Conservation (phyloP, 2,797 vertebrate genomes). For the Arrhamphus sclerolepis region DNA sequence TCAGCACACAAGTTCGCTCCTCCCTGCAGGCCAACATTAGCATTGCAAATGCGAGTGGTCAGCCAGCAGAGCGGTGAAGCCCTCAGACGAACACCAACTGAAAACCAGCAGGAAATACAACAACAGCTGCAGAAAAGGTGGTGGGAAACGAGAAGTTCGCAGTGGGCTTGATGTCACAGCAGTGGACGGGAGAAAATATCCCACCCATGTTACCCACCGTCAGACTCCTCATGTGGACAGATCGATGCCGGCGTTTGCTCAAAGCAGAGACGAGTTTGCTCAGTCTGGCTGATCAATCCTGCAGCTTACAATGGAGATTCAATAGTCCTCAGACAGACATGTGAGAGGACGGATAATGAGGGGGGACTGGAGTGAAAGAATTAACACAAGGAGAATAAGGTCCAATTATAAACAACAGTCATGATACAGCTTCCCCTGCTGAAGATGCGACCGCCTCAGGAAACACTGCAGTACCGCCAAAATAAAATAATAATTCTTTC, state of each 20-base stretch:
- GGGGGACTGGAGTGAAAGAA: neutral
- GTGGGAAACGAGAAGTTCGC: constrained; percentile 24
- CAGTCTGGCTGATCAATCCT: constrained; percentile 38
- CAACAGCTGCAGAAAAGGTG: constrained; percentile 3
- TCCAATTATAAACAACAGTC: neutral
- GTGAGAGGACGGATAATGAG: neutral
- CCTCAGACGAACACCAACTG: constrained; percentile 29
- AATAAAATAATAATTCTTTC: no score
- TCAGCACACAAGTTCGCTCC: constrained; percentile 11
- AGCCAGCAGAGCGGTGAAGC: constrained; percentile 23
- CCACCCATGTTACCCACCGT: neutral
- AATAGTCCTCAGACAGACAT: constrained; percentile 17
- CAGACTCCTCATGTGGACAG: constrained; percentile 19
- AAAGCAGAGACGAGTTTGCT: constrained; percentile 47
- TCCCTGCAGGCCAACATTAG: constrained; percentile 54
- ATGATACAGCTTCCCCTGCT: no score
- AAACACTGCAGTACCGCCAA: no score
- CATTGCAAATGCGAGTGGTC: constrained; percentile 46
- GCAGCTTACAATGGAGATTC: constrained; percentile 40
- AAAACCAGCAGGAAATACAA: constrained; percentile 1
- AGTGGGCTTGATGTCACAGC: constrained; percentile 7
- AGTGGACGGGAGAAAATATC: neutral
- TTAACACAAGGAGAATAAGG: neutral
- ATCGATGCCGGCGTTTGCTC: constrained; percentile 56
- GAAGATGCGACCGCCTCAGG: no score